Percentiles rank a stretch among this genome's conserved stretches.
These are phyloP conservation scores for Puffinus mauretanicus DNA, from an alignment of 2,113 vertebrate species.

Conservation along the genomic window DNA sequence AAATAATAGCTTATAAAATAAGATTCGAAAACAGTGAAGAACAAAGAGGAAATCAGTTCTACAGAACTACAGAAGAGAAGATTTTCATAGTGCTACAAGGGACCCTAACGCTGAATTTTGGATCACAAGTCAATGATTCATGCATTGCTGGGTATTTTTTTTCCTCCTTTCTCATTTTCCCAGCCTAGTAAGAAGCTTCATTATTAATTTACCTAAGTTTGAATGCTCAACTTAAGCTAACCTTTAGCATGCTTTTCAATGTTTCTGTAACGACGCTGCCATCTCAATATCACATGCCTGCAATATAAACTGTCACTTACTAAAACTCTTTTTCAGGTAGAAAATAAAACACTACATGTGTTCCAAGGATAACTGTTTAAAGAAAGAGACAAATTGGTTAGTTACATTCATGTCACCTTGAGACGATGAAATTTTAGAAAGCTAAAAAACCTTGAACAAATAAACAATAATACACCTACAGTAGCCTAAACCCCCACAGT, in stretches of 20 bases:
- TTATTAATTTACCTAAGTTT: slow-evolving; percentile 21
- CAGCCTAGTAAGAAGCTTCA: background rate
- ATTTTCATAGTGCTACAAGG: background rate
- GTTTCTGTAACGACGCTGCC: background rate
- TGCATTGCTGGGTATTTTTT: background rate
- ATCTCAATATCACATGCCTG: background rate
- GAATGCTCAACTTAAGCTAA: background rate
- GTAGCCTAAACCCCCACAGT: background rate
- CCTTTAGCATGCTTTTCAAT: background rate
- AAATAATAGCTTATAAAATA: background rate
- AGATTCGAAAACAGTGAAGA: background rate
- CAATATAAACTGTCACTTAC: background rate
- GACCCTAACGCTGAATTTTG: background rate
- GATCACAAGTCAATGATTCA: slow-evolving; percentile 4
- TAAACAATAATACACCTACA: background rate
- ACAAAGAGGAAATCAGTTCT: background rate
- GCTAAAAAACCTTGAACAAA: background rate
- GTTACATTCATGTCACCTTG: background rate
- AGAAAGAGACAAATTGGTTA: background rate
- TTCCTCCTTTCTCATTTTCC: background rate
- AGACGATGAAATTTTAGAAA: background rate
- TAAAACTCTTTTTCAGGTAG: background rate
- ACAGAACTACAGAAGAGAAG: background rate
- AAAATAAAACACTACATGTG: background rate
- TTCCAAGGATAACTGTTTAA: background rate